Percentiles rank a stretch among this genome's conserved stretches.
Conservation (phyloP, 2,797 vertebrate species). For the Gobio occitaniae region DNA sequence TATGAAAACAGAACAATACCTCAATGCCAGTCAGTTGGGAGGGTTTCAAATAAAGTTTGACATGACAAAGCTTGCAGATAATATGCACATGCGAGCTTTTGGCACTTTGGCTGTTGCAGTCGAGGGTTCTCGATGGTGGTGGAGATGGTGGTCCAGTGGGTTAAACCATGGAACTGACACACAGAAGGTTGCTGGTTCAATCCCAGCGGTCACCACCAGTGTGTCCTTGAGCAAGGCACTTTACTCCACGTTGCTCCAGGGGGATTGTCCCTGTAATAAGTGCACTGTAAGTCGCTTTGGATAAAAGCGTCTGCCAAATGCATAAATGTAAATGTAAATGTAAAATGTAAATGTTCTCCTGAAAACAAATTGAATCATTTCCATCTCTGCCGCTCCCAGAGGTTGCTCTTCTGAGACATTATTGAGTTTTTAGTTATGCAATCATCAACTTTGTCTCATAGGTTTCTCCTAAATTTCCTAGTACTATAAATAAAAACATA, state of each 20-base stretch:
- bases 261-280: no score
- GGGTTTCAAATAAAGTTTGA: slow-evolving; percentile 3
- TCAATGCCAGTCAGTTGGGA: background rate
- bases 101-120: background rate
- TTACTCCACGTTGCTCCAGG: no score
- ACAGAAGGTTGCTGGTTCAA: no score
- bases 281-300: no score
- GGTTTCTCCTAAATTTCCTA: background rate
- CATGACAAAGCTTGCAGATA: background rate
- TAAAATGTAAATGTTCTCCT: no score
- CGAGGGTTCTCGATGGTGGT: background rate
- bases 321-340: no score
- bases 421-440: background rate
- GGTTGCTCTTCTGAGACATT: background rate
- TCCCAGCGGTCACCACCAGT: no score
- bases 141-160: no score
- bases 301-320: no score
- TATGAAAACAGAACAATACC: background rate
- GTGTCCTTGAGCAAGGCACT: no score
- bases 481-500: background rate
- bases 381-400: background rate
- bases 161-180: no score
- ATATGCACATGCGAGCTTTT: slow-evolving; percentile 15
- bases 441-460: background rate
- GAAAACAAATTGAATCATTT: background rate